Evolutionary conservation across 2,888 invertebrate genomes (phyloP).

Genomic region (Ophraella communa): DNA sequence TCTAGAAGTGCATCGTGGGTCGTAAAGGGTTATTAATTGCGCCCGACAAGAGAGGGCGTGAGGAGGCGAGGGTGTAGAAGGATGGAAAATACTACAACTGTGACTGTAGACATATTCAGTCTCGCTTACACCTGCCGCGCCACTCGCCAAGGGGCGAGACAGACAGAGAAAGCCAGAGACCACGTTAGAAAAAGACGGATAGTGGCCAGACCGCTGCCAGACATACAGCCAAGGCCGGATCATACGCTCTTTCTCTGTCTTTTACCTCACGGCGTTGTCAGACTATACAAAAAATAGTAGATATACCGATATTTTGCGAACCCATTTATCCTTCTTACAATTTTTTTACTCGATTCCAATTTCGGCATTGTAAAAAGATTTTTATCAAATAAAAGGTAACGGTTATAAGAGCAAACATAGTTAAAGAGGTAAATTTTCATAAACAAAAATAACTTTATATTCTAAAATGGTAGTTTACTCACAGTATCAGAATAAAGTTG

Average conservation of each 20-base stretch:
- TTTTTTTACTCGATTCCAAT: neutral
- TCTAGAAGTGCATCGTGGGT: constrained; percentile 15
- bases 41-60: constrained; percentile 29
- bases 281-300: constrained; percentile 2
- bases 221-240: constrained; percentile 49
- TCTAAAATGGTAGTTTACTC: neutral
- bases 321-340: neutral
- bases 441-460: neutral
- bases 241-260: constrained; percentile 28
- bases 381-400: too few species aligned
- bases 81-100: constrained; percentile 11
- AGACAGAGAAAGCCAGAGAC: constrained; percentile 16
- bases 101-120: constrained; percentile 26
- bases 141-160: constrained; percentile 29
- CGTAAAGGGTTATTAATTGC: constrained; percentile 41
- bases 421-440: too few species aligned
- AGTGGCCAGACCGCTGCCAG: constrained; percentile 50
- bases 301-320: neutral
- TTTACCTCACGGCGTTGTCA: constrained; percentile 1
- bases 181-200: constrained; percentile 10
- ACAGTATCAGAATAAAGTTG: neutral
- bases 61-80: constrained; percentile 4
- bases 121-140: constrained; percentile 25
- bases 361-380: too few species aligned
- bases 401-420: too few species aligned